A percentile compares a stretch with the other conserved stretches of the same genome.
These are phyloP conservation scores for Drosophila parthenogenetica DNA, from an alignment of 2,888 invertebrate species.

Conservation along the genomic window DNA sequence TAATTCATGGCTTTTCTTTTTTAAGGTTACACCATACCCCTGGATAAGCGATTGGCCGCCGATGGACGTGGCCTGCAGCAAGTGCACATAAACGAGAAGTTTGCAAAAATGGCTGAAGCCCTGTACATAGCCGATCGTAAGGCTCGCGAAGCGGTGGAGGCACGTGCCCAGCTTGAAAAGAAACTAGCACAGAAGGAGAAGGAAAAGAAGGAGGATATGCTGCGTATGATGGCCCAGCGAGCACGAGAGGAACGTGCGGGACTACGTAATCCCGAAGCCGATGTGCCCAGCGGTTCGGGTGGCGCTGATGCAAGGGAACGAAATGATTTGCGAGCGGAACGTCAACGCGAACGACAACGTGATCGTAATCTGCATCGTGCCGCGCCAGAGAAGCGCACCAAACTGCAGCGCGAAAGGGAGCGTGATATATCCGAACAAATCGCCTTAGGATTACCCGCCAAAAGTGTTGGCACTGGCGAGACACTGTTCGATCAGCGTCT, in stretches of 20 bases:
- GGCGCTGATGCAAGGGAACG: slow-evolving; percentile 90
- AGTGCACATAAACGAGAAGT: slow-evolving; percentile 99
- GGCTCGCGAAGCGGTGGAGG: slow-evolving; percentile 98
- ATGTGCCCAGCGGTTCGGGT: slow-evolving; percentile 68
- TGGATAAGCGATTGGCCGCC: slow-evolving; percentile 98
- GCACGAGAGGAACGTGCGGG: slow-evolving; percentile 98
- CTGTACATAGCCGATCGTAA: slow-evolving; percentile 98
- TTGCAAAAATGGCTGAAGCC: slow-evolving; percentile 98
- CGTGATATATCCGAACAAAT: slow-evolving; percentile 99
- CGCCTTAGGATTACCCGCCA: slow-evolving; percentile 97
- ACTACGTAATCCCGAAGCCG: slow-evolving; percentile 84
- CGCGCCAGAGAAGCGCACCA: slow-evolving; percentile 96
- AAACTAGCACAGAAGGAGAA: slow-evolving; percentile 99
- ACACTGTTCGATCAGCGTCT: slow-evolving; percentile 97
- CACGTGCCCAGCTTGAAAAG: slow-evolving; percentile 97
- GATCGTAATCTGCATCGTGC: slow-evolving; percentile 97
- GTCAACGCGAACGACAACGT: slow-evolving; percentile 95
- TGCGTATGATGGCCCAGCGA: slow-evolving; percentile 96
- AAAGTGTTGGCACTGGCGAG: slow-evolving; percentile 90
- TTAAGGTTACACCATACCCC: slow-evolving; percentile 92
- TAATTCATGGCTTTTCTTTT: not conserved
- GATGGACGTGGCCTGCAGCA: slow-evolving; percentile 99
- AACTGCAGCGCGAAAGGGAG: slow-evolving; percentile 95
- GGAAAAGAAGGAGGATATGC: slow-evolving; percentile 98
- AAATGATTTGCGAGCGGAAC: slow-evolving; percentile 93